Conservation (phyloP, 2,888 invertebrate genomes). For the Platycheirus rosarum region DNA sequence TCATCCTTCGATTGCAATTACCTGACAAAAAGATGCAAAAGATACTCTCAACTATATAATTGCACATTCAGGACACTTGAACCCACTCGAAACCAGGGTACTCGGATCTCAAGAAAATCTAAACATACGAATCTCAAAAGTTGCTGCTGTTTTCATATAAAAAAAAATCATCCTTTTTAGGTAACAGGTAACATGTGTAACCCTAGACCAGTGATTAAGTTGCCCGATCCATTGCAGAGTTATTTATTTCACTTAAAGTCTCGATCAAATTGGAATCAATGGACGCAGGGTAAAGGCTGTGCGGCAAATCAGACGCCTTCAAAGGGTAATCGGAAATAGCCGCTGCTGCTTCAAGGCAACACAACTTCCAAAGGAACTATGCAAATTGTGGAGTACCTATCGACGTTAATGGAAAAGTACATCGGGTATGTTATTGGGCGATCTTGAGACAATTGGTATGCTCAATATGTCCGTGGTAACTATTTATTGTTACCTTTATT, state of each 20-base stretch:
- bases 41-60: conserved; percentile 33
- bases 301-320: conserved; percentile 37
- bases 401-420: conserved; percentile 13
- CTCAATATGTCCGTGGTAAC: conserved; percentile 40
- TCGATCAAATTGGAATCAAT: conserved; percentile 31
- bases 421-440: conserved; percentile 38
- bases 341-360: conserved; percentile 46
- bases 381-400: conserved; percentile 49
- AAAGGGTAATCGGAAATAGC: conserved; percentile 60
- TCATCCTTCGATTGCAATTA: conserved; percentile 42
- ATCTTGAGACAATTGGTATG: conserved; percentile 58
- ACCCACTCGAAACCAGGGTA: not conserved
- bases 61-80: conserved; percentile 35
- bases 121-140: not conserved
- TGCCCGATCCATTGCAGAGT: conserved; percentile 51
- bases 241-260: conserved; percentile 66
- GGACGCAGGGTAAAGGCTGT: not conserved
- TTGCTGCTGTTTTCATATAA: not conserved
- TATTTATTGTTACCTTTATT: conserved; percentile 69
- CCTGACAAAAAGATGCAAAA: conserved; percentile 17
- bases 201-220: conserved; percentile 53
- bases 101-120: not conserved
- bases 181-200: conserved; percentile 46
- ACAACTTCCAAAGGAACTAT: conserved; percentile 35
- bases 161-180: conserved; percentile 15